Conservation (phyloP, 1,140 invertebrate genomes). For the Plectrocnemia conspersa region DNA sequence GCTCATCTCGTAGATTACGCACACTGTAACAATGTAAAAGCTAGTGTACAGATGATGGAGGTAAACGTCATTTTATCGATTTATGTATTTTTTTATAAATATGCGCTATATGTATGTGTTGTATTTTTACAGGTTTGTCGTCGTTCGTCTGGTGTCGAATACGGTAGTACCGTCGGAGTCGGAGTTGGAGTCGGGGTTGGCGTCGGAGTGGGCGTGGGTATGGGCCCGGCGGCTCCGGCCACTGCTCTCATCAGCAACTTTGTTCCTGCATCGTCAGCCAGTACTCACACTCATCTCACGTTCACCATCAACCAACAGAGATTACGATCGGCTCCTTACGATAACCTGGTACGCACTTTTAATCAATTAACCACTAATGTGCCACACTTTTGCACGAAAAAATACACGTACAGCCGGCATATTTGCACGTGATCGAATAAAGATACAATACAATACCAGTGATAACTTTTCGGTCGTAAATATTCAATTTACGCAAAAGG, state of each 20-base stretch:
- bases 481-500: no score
- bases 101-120: no score
- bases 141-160: constrained; percentile 38
- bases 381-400: no score
- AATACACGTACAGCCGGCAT: no score
- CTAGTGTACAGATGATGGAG: constrained; percentile 95
- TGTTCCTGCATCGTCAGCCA: constrained; percentile 35
- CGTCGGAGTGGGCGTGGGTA: constrained; percentile 38
- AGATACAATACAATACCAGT: no score
- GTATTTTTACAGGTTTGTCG: constrained; percentile 43
- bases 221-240: constrained; percentile 42
- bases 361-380: no score
- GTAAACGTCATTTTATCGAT: constrained; percentile 50
- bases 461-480: no score
- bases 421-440: no score
- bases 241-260: constrained; percentile 37
- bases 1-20: constrained; percentile 94
- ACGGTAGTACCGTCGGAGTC: constrained; percentile 37
- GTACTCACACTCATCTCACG: constrained; percentile 44
- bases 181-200: constrained; percentile 25
- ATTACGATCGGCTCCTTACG: constrained; percentile 45
- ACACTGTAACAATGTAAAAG: constrained; percentile 93
- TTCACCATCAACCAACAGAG: constrained; percentile 50
- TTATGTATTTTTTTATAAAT: not conserved
- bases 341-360: constrained; percentile 42